A percentile compares a stretch with the other conserved stretches of the same genome.
Conservation (phyloP, 2,113 vertebrate genomes). For the Nibea coibor region DNA sequence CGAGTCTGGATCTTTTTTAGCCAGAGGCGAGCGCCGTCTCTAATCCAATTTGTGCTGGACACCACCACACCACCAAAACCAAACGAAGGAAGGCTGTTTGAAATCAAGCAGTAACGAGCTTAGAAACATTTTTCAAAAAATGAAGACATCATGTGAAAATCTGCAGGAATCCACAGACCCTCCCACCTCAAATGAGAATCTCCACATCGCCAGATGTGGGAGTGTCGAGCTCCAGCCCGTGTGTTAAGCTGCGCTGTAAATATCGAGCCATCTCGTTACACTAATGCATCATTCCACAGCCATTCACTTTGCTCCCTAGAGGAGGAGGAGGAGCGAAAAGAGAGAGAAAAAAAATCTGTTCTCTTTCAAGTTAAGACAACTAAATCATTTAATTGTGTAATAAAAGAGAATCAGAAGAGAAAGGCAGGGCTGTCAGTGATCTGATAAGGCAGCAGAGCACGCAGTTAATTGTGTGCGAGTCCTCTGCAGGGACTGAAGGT, state of each 20-base stretch:
- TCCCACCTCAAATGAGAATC: constrained; percentile 38
- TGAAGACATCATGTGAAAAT: constrained; percentile 31
- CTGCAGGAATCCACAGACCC: background rate
- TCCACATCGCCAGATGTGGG: constrained; percentile 45
- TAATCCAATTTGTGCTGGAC: constrained; percentile 35
- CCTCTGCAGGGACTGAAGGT: constrained; percentile 71
- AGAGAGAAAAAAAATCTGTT: constrained; percentile 38
- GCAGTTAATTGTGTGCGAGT: constrained; percentile 62
- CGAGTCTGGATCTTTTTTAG: constrained; percentile 11
- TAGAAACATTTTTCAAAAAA: background rate
- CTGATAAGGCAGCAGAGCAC: constrained; percentile 60
- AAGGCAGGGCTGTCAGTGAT: constrained; percentile 54
- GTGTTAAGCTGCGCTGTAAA: constrained; percentile 51
- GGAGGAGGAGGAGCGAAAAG: background rate
- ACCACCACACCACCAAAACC: too few relatives aligned
- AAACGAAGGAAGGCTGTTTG: constrained; percentile 1
- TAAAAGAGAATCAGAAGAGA: constrained; percentile 44
- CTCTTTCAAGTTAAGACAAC: constrained; percentile 71
- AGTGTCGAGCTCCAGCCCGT: too few relatives aligned
- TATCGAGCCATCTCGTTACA: constrained; percentile 62
- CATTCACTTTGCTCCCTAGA: constrained; percentile 36
- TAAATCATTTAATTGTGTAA: constrained; percentile 71
- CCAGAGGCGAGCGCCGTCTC: constrained; percentile 18
- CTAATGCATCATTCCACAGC: constrained; percentile 48
- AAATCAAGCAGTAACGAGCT: constrained; percentile 23